Evolutionary conservation across 2,888 invertebrate genomes (phyloP), one percentile per base, ranked within the genome.

Genomic region (Sinopyrophorus schimmeli): DNA sequence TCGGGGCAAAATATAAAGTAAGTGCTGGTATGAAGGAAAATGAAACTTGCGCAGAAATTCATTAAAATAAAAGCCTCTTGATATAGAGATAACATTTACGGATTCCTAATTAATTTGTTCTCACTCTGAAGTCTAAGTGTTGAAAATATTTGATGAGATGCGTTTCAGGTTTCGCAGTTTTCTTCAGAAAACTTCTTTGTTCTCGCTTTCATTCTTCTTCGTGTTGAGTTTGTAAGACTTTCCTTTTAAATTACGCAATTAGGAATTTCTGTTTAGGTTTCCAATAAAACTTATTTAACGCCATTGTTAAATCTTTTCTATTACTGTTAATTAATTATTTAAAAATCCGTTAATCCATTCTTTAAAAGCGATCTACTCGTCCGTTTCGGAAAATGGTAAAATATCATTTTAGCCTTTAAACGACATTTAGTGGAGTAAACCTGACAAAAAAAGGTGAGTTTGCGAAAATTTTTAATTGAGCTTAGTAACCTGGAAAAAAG

Each of bases 101-200:
- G 30, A 44, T 44, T 44, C 44, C 37, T 44, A 35, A 44, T 44
- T 44, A 44, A 44, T 44, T 44, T 44, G 28, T 37, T 44, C 24
- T 26, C 6, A 17, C 21, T 30, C 17, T 16, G 18, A 23, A 34
- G 10, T 21, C 31, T 41, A 24, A 41, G 24, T 5, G 23, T 41
- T 11, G 41, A 11, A 41, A 41, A 41, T 32, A 32, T 31, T 41
- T 41, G 34, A 42, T 34, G 42, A 42, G 42, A 15, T 32, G 17
- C 32, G 23, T 42, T 31, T 34, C 42, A 10, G 32, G 32, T 34
- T 42, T 17, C 26, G 10, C 32, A 34, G 32, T 24, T 23, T 23
- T 24, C 35, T 7, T 24, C 12, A 15, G 12, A 16, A 35, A 35
- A 35, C 23, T 35, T 35, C 35, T 35, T 35, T 35, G 35, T 35